phyloP scores from a whole-genome alignment of 2,888 invertebrate species.

The Cataglyphis cursor region DNA sequence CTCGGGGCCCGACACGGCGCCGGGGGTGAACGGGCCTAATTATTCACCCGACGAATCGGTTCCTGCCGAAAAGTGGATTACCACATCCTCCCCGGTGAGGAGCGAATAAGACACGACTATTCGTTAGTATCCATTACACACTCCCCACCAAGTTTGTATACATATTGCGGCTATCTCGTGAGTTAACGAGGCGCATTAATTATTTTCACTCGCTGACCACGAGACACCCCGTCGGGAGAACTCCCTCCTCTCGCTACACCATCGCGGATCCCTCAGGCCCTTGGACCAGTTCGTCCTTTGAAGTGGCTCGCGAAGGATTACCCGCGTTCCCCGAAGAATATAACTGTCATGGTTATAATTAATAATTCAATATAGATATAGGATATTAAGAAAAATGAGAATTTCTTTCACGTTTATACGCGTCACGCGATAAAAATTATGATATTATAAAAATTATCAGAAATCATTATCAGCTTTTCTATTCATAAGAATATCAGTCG shows the following conservation, averaged over 20 bases:
- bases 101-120: constrained; percentile 55
- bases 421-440: not conserved
- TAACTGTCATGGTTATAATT: constrained; percentile 1
- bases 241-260: constrained; percentile 37
- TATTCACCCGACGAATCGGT: constrained; percentile 72
- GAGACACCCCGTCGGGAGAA: constrained; percentile 65
- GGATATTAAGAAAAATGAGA: not conserved
- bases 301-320: not conserved
- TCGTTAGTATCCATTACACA: constrained; percentile 68
- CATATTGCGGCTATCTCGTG: constrained; percentile 56
- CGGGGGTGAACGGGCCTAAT: constrained; percentile 71
- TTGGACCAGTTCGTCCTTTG: constrained; percentile 1
- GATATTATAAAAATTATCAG: not conserved
- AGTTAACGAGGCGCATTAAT: constrained; percentile 74
- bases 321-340: not conserved
- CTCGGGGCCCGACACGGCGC: constrained; percentile 57
- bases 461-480: constrained; percentile 9
- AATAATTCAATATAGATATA: not conserved
- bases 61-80: constrained; percentile 77
- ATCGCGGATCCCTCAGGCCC: constrained; percentile 18
- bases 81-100: constrained; percentile 60
- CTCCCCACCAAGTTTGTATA: constrained; percentile 59
- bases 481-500: constrained; percentile 7
- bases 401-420: not conserved
- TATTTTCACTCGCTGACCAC: constrained; percentile 72